Evolutionary conservation across 2,113 vertebrate species (phyloP).

Genomic region (Melanostigma gelatinosum): DNA sequence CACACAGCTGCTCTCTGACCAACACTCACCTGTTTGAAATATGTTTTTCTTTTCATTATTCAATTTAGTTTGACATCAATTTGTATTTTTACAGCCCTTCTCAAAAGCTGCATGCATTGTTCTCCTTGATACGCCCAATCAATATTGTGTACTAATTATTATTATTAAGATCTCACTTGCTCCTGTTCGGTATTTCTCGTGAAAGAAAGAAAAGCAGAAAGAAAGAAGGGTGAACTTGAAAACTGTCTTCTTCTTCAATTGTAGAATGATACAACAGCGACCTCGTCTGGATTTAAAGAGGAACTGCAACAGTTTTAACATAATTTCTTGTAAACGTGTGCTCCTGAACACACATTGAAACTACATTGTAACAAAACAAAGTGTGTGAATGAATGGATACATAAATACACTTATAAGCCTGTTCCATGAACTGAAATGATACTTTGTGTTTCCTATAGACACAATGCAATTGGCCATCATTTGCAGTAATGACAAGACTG

Average conservation of each 20-base stretch:
- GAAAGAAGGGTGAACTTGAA: not conserved
- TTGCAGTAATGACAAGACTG: no score
- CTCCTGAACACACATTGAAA: not conserved
- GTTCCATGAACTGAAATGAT: not conserved
- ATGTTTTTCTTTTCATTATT: not conserved
- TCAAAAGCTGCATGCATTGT: no score
- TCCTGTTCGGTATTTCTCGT: not conserved
- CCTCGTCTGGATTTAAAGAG: slow-evolving; percentile 24
- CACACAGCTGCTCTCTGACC: not conserved
- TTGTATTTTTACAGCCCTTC: not conserved
- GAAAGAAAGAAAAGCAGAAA: not conserved
- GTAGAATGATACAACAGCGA: slow-evolving; percentile 20
- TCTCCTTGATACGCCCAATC: not conserved
- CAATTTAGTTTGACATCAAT: not conserved
- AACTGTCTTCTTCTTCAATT: not conserved
- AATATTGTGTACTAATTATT: not conserved
- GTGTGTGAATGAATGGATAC: not conserved
- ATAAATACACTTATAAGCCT: not conserved
- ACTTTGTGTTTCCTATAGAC: not conserved
- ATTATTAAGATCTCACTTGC: not conserved
- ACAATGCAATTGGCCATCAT: not conserved
- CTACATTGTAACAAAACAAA: not conserved
- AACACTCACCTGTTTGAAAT: not conserved
- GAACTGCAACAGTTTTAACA: slow-evolving; percentile 2
- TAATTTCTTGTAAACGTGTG: not conserved